phyloP scores from a whole-genome alignment of 2,113 vertebrate genomes.

The Protobothrops mucrosquamatus region DNA sequence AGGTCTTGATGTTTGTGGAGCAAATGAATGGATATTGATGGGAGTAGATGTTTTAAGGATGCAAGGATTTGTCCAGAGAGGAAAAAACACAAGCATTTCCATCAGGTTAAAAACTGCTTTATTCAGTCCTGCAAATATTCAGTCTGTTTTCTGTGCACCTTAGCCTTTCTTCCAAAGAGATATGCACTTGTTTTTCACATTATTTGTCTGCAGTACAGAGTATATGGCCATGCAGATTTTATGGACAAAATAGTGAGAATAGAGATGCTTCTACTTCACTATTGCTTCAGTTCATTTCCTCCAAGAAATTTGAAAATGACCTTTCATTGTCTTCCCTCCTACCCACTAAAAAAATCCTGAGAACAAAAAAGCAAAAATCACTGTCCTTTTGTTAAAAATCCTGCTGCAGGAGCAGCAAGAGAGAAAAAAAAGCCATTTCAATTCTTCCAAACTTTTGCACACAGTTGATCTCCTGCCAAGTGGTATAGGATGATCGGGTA shows the following conservation, averaged over 20 bases:
- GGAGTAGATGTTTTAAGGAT: not conserved
- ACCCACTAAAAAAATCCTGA: not conserved
- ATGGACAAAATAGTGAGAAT: not conserved
- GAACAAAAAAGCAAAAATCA: not conserved
- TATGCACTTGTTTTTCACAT: not conserved
- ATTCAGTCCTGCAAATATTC: not conserved
- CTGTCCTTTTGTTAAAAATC: not conserved
- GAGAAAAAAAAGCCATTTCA: not conserved
- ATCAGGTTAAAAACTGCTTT: not conserved
- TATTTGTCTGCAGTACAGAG: not conserved
- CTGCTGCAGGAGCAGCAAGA: not conserved
- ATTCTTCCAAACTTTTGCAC: not conserved
- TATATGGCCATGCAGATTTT: not conserved
- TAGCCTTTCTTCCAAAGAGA: not conserved
- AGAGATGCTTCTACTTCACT: not conserved
- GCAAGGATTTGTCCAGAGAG: not conserved
- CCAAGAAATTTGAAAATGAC: not conserved
- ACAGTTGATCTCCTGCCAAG: not conserved
- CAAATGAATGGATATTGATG: not conserved
- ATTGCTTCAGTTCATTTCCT: not conserved
- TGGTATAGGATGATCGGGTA: not conserved
- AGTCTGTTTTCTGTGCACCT: not conserved
- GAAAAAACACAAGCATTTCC: not conserved
- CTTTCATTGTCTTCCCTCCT: not conserved
- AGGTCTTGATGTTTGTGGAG: not conserved